Conservation (phyloP, 2,113 vertebrate genomes). For the Tyto alba region DNA sequence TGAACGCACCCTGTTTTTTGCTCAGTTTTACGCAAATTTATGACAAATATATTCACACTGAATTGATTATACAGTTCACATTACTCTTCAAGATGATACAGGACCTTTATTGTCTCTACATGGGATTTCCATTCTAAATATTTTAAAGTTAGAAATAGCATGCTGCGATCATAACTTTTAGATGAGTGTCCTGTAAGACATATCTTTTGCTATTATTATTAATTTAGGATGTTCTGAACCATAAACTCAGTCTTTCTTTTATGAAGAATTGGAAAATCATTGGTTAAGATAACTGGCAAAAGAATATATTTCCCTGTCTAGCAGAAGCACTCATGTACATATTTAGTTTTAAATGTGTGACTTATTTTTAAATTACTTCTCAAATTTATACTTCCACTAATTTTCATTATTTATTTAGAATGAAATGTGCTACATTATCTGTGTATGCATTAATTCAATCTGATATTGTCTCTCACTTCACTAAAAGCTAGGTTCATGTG, state of each 20-base stretch:
- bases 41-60: not conserved
- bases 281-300: not conserved
- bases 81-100: not conserved
- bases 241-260: not conserved
- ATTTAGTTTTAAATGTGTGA: not conserved
- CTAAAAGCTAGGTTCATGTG: not conserved
- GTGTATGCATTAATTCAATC: not conserved
- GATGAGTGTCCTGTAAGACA: not conserved
- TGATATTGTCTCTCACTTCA: slow-evolving; percentile 16
- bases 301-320: not conserved
- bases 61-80: slow-evolving; percentile 16
- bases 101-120: not conserved
- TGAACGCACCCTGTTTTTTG: not conserved
- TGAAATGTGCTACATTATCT: not conserved
- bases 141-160: slow-evolving; percentile 33
- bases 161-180: not conserved
- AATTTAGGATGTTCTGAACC: not conserved
- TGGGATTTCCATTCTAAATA: not conserved
- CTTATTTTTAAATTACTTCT: not conserved
- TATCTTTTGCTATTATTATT: not conserved
- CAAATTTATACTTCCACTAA: not conserved
- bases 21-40: slow-evolving; percentile 12
- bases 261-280: not conserved
- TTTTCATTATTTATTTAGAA: not conserved
- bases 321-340: not conserved